These are phyloP conservation scores for Gallinago media DNA, from an alignment of 2,113 vertebrate genomes.

Conservation along the genomic window DNA sequence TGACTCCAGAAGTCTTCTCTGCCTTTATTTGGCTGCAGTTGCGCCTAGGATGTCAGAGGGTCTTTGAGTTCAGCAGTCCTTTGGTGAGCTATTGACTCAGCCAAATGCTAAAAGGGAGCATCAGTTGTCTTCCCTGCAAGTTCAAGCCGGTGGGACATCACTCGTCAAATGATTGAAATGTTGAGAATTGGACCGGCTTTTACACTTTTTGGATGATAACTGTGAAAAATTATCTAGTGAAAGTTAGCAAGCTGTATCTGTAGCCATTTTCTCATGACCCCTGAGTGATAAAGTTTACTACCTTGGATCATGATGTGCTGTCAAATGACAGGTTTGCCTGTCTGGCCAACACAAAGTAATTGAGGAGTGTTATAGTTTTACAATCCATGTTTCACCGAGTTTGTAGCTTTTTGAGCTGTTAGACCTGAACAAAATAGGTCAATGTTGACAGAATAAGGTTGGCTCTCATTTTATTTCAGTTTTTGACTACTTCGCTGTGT, in stretches of 20 bases:
- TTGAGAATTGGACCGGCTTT: slow-evolving; percentile 18
- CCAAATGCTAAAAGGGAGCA: not conserved
- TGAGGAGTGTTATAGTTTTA: slow-evolving; percentile 78
- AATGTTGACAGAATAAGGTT: slow-evolving; percentile 74
- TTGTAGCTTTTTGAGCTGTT: slow-evolving; percentile 78
- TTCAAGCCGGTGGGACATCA: not conserved
- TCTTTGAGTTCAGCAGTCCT: not conserved
- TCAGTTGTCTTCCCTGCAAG: not conserved
- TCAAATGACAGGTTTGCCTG: slow-evolving; percentile 82
- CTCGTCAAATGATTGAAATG: not conserved
- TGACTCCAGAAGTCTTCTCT: not conserved
- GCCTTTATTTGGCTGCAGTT: not conserved
- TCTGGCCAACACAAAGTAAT: slow-evolving; percentile 80
- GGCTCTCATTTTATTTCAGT: slow-evolving; percentile 20
- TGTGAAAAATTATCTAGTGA: slow-evolving; percentile 80
- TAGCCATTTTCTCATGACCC: slow-evolving; percentile 82
- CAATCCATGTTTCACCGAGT: slow-evolving; percentile 73
- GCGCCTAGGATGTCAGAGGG: not conserved
- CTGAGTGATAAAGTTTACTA: slow-evolving; percentile 79
- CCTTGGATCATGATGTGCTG: slow-evolving; percentile 73
- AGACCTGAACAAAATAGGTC: slow-evolving; percentile 81
- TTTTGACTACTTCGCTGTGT: not conserved
- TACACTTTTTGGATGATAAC: slow-evolving; percentile 79
- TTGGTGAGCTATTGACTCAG: not conserved
- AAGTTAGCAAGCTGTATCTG: slow-evolving; percentile 76